Conservation (phyloP, 2,888 invertebrate genomes). For the Ceraclea dissimilis region DNA sequence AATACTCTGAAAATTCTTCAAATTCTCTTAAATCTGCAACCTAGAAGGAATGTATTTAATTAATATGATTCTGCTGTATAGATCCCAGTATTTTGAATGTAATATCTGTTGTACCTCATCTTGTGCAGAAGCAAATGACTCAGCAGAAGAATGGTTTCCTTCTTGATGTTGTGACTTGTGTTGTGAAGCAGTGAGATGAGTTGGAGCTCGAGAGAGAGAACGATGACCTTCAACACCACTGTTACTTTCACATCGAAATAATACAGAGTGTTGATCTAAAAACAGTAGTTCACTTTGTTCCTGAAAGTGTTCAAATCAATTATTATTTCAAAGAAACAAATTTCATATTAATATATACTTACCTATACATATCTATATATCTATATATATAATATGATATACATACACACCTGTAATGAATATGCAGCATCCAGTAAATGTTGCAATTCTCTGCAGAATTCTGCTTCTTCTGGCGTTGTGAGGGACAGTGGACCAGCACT, state of each 20-base stretch:
- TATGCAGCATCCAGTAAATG: conserved; percentile 76
- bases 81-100: too few relatives aligned
- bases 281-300: conserved; percentile 83
- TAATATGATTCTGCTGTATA: too few relatives aligned
- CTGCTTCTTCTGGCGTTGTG: conserved; percentile 77
- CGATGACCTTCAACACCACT: conserved; percentile 30
- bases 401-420: conserved; percentile 48
- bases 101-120: conserved; percentile 59
- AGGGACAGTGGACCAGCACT: conserved; percentile 55
- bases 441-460: conserved; percentile 76
- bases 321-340: too few relatives aligned
- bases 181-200: conserved; percentile 36
- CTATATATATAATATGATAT: not conserved
- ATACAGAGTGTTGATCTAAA: conserved; percentile 79
- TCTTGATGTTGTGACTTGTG: conserved; percentile 13
- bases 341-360: not conserved
- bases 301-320: conserved; percentile 37
- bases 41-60: conserved; percentile 35
- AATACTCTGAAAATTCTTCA: conserved; percentile 72
- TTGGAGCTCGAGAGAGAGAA: conserved; percentile 39
- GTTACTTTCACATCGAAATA: conserved; percentile 73
- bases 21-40: conserved; percentile 84
- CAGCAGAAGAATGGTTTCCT: conserved; percentile 74
- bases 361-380: not conserved
- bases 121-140: conserved; percentile 93